phyloP scores from a whole-genome alignment of 2,888 invertebrate genomes.

The Eupithecia exiguata region DNA sequence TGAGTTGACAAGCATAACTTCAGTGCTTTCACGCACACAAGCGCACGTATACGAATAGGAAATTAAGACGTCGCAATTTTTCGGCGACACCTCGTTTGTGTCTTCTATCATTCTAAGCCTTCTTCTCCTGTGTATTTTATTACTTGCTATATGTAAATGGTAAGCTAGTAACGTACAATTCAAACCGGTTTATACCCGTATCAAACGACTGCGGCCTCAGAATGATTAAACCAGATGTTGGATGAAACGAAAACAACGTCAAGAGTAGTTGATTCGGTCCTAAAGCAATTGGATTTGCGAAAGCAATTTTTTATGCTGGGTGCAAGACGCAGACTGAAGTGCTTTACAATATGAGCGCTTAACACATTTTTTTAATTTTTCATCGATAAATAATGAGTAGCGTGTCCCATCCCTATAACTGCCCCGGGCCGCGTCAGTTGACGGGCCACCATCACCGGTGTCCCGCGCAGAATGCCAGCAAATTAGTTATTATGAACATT shows the following conservation, averaged over 20 bases:
- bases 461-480: slow-evolving; percentile 2
- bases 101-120: no score
- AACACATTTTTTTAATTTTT: background rate
- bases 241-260: background rate
- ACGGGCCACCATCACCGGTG: background rate
- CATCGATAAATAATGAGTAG: background rate
- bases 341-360: no score
- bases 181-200: background rate
- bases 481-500: slow-evolving; percentile 18
- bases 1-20: no score
- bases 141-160: no score
- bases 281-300: background rate
- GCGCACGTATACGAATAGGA: no score
- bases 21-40: no score
- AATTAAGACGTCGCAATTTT: no score
- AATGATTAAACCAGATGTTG: background rate
- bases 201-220: background rate
- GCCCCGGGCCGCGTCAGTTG: background rate
- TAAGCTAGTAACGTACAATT: no score
- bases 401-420: background rate
- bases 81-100: no score
- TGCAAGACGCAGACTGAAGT: no score
- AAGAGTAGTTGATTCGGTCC: background rate
- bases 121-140: no score
- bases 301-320: no score